Percentiles rank a stretch among this genome's conserved stretches.
Evolutionary conservation across 2,113 vertebrate genomes (phyloP).

Genomic region (Papio anubis): DNA sequence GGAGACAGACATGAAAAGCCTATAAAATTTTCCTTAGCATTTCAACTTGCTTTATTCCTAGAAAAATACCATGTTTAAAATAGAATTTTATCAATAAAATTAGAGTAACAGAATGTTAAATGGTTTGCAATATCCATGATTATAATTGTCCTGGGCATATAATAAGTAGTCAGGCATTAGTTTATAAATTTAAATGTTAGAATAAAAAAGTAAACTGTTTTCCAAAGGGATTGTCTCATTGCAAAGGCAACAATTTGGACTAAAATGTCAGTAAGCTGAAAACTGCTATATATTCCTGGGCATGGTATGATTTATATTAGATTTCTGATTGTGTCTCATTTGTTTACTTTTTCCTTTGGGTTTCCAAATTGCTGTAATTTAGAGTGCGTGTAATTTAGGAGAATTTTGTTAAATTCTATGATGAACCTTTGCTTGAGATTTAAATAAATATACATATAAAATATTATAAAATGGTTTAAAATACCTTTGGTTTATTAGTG

Average conservation of each 20-base stretch:
- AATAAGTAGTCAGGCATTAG: not conserved
- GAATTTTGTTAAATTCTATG: not conserved
- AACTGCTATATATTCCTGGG: not conserved
- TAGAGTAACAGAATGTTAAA: not conserved
- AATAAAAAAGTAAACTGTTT: not conserved
- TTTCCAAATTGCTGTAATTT: not conserved
- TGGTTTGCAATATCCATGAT: not conserved
- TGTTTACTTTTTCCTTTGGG: not conserved
- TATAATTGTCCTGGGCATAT: not conserved
- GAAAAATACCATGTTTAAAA: not conserved
- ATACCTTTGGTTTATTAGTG: not conserved
- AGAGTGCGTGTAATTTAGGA: not conserved
- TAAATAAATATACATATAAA: too few species aligned
- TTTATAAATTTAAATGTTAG: conserved; percentile 5
- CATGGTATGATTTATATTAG: not conserved
- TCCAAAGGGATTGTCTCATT: not conserved
- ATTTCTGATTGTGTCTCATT: not conserved
- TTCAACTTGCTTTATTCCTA: not conserved
- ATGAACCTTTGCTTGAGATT: not conserved
- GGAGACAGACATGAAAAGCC: not conserved
- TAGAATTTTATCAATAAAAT: not conserved
- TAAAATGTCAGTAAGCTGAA: not conserved
- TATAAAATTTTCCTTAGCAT: not conserved
- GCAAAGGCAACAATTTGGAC: not conserved
- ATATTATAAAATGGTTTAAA: not conserved